phyloP scores from a whole-genome alignment of 2,888 invertebrate species.

The Leptogaster cylindrica region DNA sequence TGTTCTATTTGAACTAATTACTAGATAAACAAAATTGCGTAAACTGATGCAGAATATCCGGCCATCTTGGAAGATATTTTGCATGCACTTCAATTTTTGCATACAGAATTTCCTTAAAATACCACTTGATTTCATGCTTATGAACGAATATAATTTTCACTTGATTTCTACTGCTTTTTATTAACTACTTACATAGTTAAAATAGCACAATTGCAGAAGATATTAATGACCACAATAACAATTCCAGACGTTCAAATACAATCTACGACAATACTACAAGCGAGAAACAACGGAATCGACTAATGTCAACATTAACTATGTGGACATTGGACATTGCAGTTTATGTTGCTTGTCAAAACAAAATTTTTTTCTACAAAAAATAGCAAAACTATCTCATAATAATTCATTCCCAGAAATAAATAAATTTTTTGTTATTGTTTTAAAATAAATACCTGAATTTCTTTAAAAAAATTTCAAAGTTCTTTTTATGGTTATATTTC shows the following conservation, averaged over 20 bases:
- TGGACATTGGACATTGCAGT: no score
- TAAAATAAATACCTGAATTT: no score
- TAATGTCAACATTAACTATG: conserved; percentile 12
- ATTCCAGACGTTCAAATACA: conserved; percentile 40
- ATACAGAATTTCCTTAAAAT: not conserved
- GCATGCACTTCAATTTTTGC: conserved; percentile 9
- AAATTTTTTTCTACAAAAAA: no score
- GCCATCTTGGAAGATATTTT: conserved; percentile 45
- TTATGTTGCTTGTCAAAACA: no score
- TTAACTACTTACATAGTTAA: conserved; percentile 41
- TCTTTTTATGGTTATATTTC: not conserved
- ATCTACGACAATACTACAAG: conserved; percentile 37
- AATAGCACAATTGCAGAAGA: conserved; percentile 39
- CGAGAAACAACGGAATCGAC: conserved; percentile 37
- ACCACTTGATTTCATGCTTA: not conserved
- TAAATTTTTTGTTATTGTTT: no score
- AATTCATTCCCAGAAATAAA: no score
- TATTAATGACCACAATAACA: conserved; percentile 41
- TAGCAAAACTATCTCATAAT: no score
- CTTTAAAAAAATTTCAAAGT: not conserved
- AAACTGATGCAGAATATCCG: conserved; percentile 32
- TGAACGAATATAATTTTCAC: not conserved
- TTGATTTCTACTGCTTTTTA: conserved; percentile 1
- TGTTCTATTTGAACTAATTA: no score
- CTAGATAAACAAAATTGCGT: conserved; percentile 40